Percentiles rank a stretch among this genome's conserved stretches.
These are phyloP conservation scores for Callithrix jacchus DNA, from an alignment of 2,113 vertebrate species.

Conservation along the genomic window DNA sequence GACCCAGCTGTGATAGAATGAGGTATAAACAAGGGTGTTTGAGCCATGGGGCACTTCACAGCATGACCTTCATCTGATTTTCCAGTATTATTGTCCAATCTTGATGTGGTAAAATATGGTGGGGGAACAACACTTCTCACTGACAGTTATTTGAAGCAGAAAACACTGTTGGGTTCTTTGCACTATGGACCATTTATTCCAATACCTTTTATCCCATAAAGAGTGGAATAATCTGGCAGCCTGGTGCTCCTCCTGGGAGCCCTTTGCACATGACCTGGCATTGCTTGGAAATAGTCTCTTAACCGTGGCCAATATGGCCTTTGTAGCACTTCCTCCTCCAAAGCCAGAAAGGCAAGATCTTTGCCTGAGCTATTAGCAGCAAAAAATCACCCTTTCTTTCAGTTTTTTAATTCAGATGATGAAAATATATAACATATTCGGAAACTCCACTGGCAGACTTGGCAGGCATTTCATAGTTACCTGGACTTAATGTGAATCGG, in stretches of 20 bases:
- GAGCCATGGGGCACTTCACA: background rate
- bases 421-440: conserved; percentile 67
- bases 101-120: background rate
- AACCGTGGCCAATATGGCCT: background rate
- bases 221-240: background rate
- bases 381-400: conserved; percentile 49
- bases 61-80: background rate
- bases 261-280: background rate
- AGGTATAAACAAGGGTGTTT: background rate
- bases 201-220: background rate
- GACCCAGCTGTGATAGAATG: background rate
- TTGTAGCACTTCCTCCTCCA: background rate
- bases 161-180: background rate
- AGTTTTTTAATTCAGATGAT: conserved; percentile 56
- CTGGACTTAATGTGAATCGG: conserved; percentile 65
- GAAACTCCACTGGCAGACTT: conserved; percentile 58
- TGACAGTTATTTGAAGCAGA: background rate
- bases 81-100: background rate
- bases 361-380: conserved; percentile 33
- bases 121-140: background rate
- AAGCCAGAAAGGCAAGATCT: background rate
- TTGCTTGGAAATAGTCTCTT: background rate
- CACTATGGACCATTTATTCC: background rate
- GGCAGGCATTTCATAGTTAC: conserved; percentile 62
- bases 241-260: background rate